Base-by-base conservation (phyloP, 2,888 invertebrate species). In the Cerceris rybyensis region DNA sequence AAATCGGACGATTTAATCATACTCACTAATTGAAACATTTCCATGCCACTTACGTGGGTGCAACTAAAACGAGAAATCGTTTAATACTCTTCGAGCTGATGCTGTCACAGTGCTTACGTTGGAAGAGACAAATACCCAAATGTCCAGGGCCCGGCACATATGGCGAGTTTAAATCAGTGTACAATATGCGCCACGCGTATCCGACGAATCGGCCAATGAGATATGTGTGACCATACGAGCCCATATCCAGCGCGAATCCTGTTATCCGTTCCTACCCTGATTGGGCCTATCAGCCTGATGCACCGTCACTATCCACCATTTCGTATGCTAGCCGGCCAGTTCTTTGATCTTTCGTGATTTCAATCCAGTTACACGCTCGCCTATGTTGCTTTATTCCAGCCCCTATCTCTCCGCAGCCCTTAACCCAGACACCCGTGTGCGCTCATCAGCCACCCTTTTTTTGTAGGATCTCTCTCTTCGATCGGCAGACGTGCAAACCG, bases 341-440 rank as follows among this genome's bases (percentile, higher is more conserved):
- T 91, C 91, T 91, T 92, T 92, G 92, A 92, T 91, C 90, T 91
- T 88, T 78, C 81, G 85, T 89, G 89, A 91, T 90, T 91, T 90
- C 89, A 91, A 91, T 92, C 91, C 91, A 83, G 89, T 92, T 92
- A 91, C 84, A 82, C 82, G 73, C 43, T 68, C 70, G 64, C 63
- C 74, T 55, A 49, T 78, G 60, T 60, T 70, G 57, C 74, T 80
- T 65, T 68, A 60, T 75, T 54, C 70, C 61, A 7, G 11, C 8
- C 43, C 66, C 73, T 67, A 41, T 63, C 13, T 16, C 13, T 50
- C 50, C 9, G 46, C 49, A 67, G n/a, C 71, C 60, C 68, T 68
- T 67, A 58, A 39, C 50, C 58, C 28, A 46, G 14, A 7, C n/a
- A 52, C 39, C 69, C 9, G 17, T 8, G 55, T 59, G 49, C 49